phyloP scores from a whole-genome alignment of 2,113 vertebrate species.

The Collichthys lucidus region DNA sequence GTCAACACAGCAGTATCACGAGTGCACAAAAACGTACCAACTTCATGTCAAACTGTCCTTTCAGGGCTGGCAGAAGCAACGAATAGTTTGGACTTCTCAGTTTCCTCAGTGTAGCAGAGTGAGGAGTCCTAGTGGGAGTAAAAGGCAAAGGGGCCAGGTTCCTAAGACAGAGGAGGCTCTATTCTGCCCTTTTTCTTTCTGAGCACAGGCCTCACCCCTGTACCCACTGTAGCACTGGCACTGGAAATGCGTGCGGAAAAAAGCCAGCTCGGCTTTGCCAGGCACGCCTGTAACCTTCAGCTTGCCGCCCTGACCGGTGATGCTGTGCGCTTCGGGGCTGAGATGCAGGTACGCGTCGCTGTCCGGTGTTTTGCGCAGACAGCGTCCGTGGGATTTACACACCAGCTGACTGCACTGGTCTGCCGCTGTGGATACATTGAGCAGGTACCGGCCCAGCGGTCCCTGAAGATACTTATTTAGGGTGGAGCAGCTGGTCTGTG shows the following conservation, averaged over 20 bases:
- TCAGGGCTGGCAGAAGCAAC: constrained; percentile 21
- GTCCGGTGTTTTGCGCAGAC: constrained; percentile 79
- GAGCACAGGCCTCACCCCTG: constrained; percentile 79
- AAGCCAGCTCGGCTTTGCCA: constrained; percentile 66
- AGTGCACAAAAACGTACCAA: not conserved
- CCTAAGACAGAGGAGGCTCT: constrained; percentile 66
- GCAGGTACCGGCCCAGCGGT: constrained; percentile 88
- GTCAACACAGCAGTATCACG: not conserved
- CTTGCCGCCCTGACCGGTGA: constrained; percentile 60
- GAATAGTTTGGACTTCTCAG: constrained; percentile 37
- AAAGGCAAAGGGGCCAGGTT: constrained; percentile 68
- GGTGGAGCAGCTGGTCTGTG: constrained; percentile 86
- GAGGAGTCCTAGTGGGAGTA: constrained; percentile 77
- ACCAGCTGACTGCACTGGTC: constrained; percentile 87
- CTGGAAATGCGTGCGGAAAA: constrained; percentile 82
- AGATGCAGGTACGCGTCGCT: constrained; percentile 87
- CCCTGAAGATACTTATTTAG: constrained; percentile 89
- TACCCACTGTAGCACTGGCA: constrained; percentile 93
- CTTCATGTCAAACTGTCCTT: constrained; percentile 20
- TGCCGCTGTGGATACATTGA: constrained; percentile 90
- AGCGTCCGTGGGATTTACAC: constrained; percentile 89
- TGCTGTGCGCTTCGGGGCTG: constrained; percentile 81
- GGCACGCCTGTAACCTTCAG: constrained; percentile 73
- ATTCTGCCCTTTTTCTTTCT: constrained; percentile 67
- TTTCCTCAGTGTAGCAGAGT: constrained; percentile 74